A percentile compares a stretch with the other conserved stretches of the same genome.
Evolutionary conservation across 2,888 invertebrate genomes (phyloP).

Genomic region (Lysandra bellargus): DNA sequence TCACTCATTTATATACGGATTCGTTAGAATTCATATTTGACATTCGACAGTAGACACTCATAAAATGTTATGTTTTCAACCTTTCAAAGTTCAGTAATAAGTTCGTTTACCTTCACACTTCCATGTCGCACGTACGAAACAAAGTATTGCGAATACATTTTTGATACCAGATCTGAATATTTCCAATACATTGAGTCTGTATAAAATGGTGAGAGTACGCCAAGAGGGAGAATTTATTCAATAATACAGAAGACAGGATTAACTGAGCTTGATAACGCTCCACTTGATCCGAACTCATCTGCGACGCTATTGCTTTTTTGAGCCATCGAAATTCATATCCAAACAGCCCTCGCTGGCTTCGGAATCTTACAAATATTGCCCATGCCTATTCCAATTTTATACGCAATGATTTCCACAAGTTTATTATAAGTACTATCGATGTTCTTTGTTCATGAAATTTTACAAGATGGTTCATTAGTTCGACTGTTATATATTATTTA

Average conservation of each 20-base stretch:
- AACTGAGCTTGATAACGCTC: slow-evolving; percentile 69
- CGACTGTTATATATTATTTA: not conserved
- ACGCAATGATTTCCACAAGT: not conserved
- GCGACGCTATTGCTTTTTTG: slow-evolving; percentile 61
- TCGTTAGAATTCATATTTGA: no score
- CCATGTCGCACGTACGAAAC: slow-evolving; percentile 2
- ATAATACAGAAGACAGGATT: slow-evolving; percentile 72
- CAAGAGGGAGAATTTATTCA: slow-evolving; percentile 67
- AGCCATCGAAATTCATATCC: slow-evolving; percentile 57
- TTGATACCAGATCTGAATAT: slow-evolving; percentile 50
- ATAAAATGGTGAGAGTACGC: slow-evolving; percentile 59
- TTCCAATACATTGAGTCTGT: slow-evolving; percentile 61
- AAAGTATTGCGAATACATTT: slow-evolving; percentile 40
- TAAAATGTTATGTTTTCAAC: not conserved
- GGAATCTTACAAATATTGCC: slow-evolving; percentile 43
- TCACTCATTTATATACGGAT: no score
- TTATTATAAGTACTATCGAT: not conserved
- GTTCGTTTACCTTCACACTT: slow-evolving; percentile 3
- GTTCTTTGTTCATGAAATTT: not conserved
- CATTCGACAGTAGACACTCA: not conserved
- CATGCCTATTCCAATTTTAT: slow-evolving; percentile 46
- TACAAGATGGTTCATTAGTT: not conserved
- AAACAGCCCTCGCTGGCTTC: slow-evolving; percentile 47
- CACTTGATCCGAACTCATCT: slow-evolving; percentile 65
- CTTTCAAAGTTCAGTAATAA: not conserved